Base-by-base conservation (phyloP, 2,888 invertebrate species). In the Barypeithes pellucidus region DNA sequence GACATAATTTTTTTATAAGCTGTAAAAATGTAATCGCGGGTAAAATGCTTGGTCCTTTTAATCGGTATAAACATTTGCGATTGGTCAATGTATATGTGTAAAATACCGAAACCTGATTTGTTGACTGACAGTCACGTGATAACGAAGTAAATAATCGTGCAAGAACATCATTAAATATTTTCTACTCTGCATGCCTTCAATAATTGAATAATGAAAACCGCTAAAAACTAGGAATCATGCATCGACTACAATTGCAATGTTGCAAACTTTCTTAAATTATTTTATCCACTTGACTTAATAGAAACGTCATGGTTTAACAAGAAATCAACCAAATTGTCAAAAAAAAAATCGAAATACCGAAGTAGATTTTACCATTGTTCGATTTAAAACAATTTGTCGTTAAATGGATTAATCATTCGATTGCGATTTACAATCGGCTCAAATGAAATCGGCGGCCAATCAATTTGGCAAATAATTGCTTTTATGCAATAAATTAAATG, bases 381-480 rank as follows among this genome's bases (percentile, higher is more conserved):
- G 12, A 52, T 14, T 29, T 52, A 24, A 39, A 60, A 60, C 60
- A 43, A 43, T 60, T 60, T 41, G 11, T 41, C 41, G 18, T 18
- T 43, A 11, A 60, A 60, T 29, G 7, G 20, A 12, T 14, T 52
- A 29, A 52, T 29, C 12, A 22, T 60, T 39, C 39, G 39, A 60
- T 60, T 60, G 39, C 12, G 18, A 41, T 20, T 60, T 60, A 39
- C 12, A 36, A 41, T 20, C 60, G 41, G 12, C 20, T 12, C 20
- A 41, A 60, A 43, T 60, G n/a, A 16, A 60, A 60, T 60, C 39
- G 16, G 18, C 36, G 36, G 18, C 41, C 41, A 60, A 60, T 60
- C 60, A 60, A 14, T 41, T 60, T 60, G 22, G 12, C 22, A 16
- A 39, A 60, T 22, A 60, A 43, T 41, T n/a, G 41, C 20, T 18